Evolutionary conservation across 2,113 vertebrate genomes (phyloP).

Genomic region (Phyllostomus discolor): DNA sequence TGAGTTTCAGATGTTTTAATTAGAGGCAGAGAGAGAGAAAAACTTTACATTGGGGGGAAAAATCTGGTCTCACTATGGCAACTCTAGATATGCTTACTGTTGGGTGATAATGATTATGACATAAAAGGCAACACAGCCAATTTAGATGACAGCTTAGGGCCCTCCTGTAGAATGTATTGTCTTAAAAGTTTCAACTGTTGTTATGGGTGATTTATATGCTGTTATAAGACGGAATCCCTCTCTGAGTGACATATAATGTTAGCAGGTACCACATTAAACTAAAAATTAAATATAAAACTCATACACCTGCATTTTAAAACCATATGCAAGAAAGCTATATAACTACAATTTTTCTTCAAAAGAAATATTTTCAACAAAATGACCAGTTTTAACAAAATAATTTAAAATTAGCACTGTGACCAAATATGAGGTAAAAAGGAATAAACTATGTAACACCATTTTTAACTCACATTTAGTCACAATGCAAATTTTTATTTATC

Average conservation of each 20-base stretch:
- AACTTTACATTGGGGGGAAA: conserved; percentile 41
- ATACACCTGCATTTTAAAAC: not conserved
- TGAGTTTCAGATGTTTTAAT: conserved; percentile 52
- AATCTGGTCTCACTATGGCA: conserved; percentile 1
- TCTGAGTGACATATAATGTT: not conserved
- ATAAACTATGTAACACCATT: not conserved
- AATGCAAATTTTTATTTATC: not conserved
- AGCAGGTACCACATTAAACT: not conserved
- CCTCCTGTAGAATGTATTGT: not conserved
- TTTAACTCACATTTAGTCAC: not conserved
- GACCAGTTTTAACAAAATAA: not conserved
- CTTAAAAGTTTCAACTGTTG: not conserved
- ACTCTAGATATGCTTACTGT: conserved; percentile 18
- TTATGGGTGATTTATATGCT: not conserved
- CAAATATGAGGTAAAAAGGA: not conserved
- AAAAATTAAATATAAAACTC: not conserved
- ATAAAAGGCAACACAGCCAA: conserved; percentile 53
- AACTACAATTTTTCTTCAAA: not conserved
- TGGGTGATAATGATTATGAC: conserved; percentile 69
- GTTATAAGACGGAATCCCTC: not conserved
- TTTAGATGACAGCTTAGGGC: conserved; percentile 14
- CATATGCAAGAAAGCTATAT: not conserved
- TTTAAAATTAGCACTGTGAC: not conserved
- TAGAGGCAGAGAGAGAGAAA: conserved; percentile 39
- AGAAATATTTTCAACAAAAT: not conserved